Percentiles rank a stretch among this genome's conserved stretches.
Evolutionary conservation across 2,888 invertebrate species (phyloP).

Genomic region (Polyploca ridens): DNA sequence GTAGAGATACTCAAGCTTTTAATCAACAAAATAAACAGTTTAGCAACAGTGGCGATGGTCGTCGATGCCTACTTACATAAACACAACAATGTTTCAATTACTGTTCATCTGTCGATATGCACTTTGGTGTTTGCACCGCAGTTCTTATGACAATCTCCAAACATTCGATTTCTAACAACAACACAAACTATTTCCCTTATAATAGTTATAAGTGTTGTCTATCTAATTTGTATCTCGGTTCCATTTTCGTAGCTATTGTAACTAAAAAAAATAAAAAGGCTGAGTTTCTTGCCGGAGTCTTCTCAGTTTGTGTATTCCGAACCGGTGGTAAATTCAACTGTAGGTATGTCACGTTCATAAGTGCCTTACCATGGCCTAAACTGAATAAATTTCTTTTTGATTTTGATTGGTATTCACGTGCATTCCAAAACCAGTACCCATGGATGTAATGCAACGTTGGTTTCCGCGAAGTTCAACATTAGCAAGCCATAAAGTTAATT

Average conservation of each 20-base stretch:
- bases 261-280: no score
- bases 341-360: no score
- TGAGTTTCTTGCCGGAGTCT: no score
- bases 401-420: not conserved
- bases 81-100: no score
- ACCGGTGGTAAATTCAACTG: no score
- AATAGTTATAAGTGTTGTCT: conserved; percentile 17
- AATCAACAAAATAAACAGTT: conserved; percentile 42
- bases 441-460: conserved; percentile 23
- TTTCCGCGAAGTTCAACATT: conserved; percentile 23
- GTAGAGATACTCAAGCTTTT: conserved; percentile 9
- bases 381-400: no score
- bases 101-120: conserved; percentile 16
- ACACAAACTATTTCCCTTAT: no score
- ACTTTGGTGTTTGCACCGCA: no score
- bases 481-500: conserved; percentile 41
- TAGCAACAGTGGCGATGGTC: conserved; percentile 34
- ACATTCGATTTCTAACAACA: conserved; percentile 11
- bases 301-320: no score
- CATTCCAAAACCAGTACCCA: conserved; percentile 6
- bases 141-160: conserved; percentile 20
- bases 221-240: conserved; percentile 11
- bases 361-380: no score
- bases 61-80: not conserved
- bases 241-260: not conserved